A percentile compares a stretch with the other conserved stretches of the same genome.
These are phyloP conservation scores for Brevipalpus yothersi DNA, from an alignment of 1,140 invertebrate species.

Conservation along the genomic window DNA sequence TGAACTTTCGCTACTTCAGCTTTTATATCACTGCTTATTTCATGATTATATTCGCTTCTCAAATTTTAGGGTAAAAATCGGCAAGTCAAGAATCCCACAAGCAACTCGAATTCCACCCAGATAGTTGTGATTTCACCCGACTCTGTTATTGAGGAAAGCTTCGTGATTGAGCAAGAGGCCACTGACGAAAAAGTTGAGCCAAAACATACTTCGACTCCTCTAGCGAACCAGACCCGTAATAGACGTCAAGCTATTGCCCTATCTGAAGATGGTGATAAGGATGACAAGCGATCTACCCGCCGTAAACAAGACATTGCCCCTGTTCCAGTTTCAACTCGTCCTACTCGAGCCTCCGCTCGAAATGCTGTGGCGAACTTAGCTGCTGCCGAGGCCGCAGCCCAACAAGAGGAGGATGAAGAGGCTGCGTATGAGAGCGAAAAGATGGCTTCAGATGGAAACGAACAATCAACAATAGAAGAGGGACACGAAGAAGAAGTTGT, in stretches of 20 bases:
- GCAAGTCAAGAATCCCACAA: neutral
- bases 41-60: too few species aligned
- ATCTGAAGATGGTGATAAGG: neutral
- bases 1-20: too few species aligned
- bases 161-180: constrained; percentile 1
- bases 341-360: neutral
- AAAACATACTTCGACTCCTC: neutral
- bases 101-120: neutral
- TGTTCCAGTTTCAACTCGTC: neutral
- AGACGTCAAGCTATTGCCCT: neutral
- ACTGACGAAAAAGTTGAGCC: neutral
- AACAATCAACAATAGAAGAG: neutral
- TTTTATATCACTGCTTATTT: too few species aligned
- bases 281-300: neutral
- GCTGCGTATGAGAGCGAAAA: constrained; percentile 3
- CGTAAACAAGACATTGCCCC: neutral
- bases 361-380: neutral
- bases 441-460: neutral
- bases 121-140: neutral
- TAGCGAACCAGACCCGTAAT: neutral
- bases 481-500: constrained; percentile 8
- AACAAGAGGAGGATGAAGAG: neutral
- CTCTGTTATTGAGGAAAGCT: constrained; percentile 1
- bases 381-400: neutral
- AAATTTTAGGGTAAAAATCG: neutral